These are phyloP conservation scores for Psix sp. DNA, from an alignment of 1,140 invertebrate species.

Conservation along the genomic window DNA sequence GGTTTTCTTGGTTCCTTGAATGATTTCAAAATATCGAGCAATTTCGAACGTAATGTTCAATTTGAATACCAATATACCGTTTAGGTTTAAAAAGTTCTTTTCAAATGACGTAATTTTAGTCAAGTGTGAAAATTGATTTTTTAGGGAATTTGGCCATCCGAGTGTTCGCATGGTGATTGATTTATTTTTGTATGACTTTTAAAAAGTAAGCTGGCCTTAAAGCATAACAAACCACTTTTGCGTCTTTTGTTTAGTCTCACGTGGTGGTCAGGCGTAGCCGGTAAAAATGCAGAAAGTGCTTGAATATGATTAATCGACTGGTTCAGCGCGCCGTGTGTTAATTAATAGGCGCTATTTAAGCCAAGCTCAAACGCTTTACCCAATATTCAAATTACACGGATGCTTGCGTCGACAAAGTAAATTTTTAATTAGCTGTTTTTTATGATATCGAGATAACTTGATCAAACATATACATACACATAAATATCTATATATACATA, in stretches of 20 bases:
- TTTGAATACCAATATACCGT: no score
- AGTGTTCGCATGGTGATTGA: conserved; percentile 28
- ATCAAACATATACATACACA: no score
- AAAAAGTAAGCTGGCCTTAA: background rate
- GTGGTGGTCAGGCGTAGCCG: conserved; percentile 22
- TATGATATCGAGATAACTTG: no score
- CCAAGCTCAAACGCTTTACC: conserved; percentile 6
- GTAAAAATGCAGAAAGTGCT: conserved; percentile 41
- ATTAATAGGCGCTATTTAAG: conserved; percentile 42
- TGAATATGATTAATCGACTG: conserved; percentile 44
- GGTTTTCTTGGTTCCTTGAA: no score
- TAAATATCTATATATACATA: no score
- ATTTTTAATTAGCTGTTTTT: no score
- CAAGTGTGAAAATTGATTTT: background rate
- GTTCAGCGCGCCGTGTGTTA: conserved; percentile 20
- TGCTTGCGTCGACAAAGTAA: background rate
- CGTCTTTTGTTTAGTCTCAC: conserved; percentile 45
- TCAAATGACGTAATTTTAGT: conserved; percentile 14
- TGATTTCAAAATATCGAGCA: no score
- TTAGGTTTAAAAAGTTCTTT: no score
- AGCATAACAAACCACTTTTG: conserved; percentile 23
- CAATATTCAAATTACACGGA: conserved; percentile 24
- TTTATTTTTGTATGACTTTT: conserved; percentile 7
- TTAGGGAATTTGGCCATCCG: background rate
- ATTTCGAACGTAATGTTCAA: no score